Percentiles rank a stretch among this genome's conserved stretches.
Conservation (phyloP, 2,888 invertebrate species). For the Acanthosepion lycidas region DNA sequence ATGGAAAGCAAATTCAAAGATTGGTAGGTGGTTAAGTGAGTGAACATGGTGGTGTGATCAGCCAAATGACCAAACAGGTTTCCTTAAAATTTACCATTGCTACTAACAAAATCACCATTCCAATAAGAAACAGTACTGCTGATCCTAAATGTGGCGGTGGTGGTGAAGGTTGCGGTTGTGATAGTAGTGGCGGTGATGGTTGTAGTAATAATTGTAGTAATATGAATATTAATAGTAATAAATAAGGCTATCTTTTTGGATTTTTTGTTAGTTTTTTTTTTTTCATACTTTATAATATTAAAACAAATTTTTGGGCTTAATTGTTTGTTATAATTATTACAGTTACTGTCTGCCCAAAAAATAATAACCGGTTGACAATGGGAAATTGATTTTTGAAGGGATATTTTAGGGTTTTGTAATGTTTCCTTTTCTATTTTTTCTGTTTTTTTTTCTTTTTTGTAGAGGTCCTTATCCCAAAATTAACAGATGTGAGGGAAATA, state of each 20-base stretch:
- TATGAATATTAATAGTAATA: constrained; percentile 8
- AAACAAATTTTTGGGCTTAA: background rate
- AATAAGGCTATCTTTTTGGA: background rate
- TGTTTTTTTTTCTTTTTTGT: background rate
- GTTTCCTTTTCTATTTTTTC: background rate
- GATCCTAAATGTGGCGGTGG: background rate
- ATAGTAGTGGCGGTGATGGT: background rate
- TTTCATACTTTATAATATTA: background rate
- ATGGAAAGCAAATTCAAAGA: background rate
- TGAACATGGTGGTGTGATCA: background rate
- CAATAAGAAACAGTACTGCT: background rate
- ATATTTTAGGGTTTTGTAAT: background rate
- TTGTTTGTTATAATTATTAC: background rate
- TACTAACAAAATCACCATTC: background rate
- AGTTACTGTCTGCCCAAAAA: background rate
- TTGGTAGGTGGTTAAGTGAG: background rate
- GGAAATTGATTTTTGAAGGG: background rate
- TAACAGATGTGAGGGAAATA: background rate
- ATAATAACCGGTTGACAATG: constrained; percentile 33
- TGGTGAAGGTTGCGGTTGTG: background rate
- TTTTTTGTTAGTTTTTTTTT: background rate
- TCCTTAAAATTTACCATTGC: background rate
- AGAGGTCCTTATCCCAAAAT: background rate
- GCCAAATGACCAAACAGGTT: background rate
- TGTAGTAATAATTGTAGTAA: background rate